Evolutionary conservation across 2,113 vertebrate genomes (phyloP).

Genomic region (Microcebus griseorufus): DNA sequence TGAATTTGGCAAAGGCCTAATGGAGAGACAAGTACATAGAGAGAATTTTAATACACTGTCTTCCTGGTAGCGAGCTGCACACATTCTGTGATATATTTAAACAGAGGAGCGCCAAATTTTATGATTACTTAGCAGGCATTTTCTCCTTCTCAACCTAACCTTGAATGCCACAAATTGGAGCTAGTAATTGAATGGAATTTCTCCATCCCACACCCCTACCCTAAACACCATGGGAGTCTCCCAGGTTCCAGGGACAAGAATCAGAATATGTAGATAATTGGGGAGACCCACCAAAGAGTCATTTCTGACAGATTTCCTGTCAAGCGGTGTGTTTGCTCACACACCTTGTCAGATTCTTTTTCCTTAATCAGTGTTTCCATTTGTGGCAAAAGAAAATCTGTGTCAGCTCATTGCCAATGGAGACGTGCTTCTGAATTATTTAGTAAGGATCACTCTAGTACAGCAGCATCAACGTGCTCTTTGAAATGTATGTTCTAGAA

Average conservation of each 20-base stretch:
- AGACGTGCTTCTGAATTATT: not conserved
- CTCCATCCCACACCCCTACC: not conserved
- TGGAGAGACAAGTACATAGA: not conserved
- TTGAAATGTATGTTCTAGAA: not conserved
- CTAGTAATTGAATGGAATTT: not conserved
- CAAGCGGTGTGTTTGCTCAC: not conserved
- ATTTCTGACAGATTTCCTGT: not conserved
- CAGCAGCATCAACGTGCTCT: not conserved
- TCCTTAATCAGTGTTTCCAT: not conserved
- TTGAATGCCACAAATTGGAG: not conserved
- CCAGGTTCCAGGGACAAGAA: not conserved
- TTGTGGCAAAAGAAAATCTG: not conserved
- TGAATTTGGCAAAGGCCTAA: not conserved
- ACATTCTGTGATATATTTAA: not conserved
- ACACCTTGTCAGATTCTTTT: not conserved
- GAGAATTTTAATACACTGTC: not conserved
- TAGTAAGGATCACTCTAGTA: not conserved
- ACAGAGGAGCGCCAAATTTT: not conserved
- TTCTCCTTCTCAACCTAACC: not conserved
- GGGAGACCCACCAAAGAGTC: not conserved
- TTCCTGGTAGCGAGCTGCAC: not conserved
- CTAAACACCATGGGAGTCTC: not conserved
- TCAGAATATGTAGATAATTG: not conserved
- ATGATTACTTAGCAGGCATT: not conserved
- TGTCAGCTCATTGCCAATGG: not conserved